Percentiles rank a stretch among this genome's conserved stretches.
Conservation (phyloP, 2,888 invertebrate genomes). For the Tinea trinotella region DNA sequence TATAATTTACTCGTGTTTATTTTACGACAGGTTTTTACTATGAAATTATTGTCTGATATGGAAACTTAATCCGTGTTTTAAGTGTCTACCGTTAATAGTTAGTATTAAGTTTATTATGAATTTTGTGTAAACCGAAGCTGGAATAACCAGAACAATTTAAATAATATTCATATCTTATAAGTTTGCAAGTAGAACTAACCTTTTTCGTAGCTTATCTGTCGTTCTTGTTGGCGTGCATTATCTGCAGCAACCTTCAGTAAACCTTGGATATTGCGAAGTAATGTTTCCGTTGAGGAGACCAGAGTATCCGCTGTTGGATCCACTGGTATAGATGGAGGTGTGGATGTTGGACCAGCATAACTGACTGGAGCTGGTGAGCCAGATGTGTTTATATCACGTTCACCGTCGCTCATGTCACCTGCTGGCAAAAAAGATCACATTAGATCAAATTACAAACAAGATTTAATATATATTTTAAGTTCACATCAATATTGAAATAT, state of each 20-base stretch:
- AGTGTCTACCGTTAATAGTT: not conserved
- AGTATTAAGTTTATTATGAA: no score
- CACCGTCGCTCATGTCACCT: conserved; percentile 83
- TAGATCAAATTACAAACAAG: no score
- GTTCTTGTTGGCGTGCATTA: conserved; percentile 95
- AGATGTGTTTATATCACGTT: conserved; percentile 77
- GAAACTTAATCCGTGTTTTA: conserved; percentile 1
- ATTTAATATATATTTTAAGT: no score
- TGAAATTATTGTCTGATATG: conserved; percentile 12
- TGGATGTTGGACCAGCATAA: conserved; percentile 82
- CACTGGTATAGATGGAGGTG: conserved; percentile 57
- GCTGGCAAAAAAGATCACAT: conserved; percentile 39
- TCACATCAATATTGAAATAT: no score
- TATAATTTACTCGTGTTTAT: conserved; percentile 4
- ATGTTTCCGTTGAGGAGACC: conserved; percentile 91
- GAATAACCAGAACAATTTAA: no score
- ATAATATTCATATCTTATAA: no score
- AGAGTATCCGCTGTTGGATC: conserved; percentile 65
- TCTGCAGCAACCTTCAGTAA: conserved; percentile 97
- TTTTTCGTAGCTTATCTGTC: conserved; percentile 97
- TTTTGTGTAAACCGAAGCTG: no score
- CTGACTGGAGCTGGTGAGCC: conserved; percentile 80
- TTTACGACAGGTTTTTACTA: conserved; percentile 9
- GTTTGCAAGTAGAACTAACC: conserved; percentile 74
- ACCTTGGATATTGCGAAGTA: conserved; percentile 95